These are phyloP conservation scores for Oenanthe melanoleuca DNA, from an alignment of 2,113 vertebrate genomes.

Conservation along the genomic window DNA sequence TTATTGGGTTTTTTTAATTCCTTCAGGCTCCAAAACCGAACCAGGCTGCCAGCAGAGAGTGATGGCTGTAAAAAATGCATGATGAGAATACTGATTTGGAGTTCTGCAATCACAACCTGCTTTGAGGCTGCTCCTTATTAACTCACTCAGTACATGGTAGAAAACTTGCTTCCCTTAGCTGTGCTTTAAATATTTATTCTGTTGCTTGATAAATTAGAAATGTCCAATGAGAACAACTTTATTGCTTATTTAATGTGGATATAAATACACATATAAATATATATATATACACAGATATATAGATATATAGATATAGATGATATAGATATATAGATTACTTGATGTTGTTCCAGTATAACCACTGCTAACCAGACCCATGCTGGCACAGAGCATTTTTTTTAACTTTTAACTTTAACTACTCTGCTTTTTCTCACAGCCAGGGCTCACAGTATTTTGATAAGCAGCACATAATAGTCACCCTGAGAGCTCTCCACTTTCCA, in stretches of 20 bases:
- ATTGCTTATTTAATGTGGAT: not conserved
- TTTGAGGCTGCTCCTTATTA: not conserved
- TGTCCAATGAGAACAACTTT: not conserved
- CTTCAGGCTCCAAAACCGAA: not conserved
- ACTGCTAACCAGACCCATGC: not conserved
- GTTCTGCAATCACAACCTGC: accelerated
- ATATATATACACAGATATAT: too few relatives aligned
- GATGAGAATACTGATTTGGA: not conserved
- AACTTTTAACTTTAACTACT: not conserved
- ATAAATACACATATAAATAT: too few relatives aligned
- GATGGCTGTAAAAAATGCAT: not conserved
- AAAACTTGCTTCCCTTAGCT: not conserved
- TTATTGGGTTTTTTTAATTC: not conserved
- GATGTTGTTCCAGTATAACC: not conserved
- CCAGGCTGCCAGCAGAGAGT: not conserved
- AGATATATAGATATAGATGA: not conserved
- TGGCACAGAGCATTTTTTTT: not conserved
- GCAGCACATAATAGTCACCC: not conserved
- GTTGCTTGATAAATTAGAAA: not conserved
- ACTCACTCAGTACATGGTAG: not conserved
- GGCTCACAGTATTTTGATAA: not conserved
- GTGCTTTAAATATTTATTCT: not conserved
- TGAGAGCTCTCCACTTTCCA: not conserved
- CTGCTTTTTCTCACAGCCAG: constrained; percentile 12
- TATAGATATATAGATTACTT: not conserved